phyloP scores from a whole-genome alignment of 2,888 invertebrate genomes.

The Aethes cnicana region DNA sequence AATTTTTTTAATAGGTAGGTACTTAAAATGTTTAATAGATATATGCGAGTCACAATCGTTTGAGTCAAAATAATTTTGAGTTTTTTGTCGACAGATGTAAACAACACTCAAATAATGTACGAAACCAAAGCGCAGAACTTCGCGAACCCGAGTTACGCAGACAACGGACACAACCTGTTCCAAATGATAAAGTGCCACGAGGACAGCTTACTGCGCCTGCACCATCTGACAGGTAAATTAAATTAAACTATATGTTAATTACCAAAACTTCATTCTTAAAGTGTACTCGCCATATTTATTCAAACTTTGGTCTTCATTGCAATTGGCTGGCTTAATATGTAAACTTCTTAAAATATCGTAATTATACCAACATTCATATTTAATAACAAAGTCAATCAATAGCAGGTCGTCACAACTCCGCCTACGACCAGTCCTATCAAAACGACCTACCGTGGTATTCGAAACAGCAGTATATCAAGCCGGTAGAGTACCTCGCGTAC shows the following conservation, averaged over 20 bases:
- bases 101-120: conserved; percentile 46
- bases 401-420: conserved; percentile 63
- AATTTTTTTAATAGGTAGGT: too few relatives aligned
- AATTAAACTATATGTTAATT: background rate
- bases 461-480: conserved; percentile 72
- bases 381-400: too few relatives aligned
- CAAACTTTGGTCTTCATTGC: too few relatives aligned
- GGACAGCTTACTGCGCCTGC: conserved; percentile 68
- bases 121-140: conserved; percentile 53
- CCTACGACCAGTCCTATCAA: conserved; percentile 64
- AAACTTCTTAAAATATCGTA: too few relatives aligned
- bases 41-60: too few relatives aligned
- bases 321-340: too few relatives aligned
- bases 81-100: background rate
- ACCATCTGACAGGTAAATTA: conserved; percentile 57
- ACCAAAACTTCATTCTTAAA: background rate
- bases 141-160: conserved; percentile 56
- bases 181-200: conserved; percentile 80
- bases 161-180: conserved; percentile 67
- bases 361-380: too few relatives aligned
- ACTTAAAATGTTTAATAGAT: too few relatives aligned
- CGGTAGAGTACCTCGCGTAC: conserved; percentile 65
- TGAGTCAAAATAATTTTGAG: background rate
- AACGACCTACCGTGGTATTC: conserved; percentile 70
- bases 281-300: too few relatives aligned